These are phyloP conservation scores for Coendou prehensilis DNA, from an alignment of 2,797 vertebrate species.

Conservation along the genomic window DNA sequence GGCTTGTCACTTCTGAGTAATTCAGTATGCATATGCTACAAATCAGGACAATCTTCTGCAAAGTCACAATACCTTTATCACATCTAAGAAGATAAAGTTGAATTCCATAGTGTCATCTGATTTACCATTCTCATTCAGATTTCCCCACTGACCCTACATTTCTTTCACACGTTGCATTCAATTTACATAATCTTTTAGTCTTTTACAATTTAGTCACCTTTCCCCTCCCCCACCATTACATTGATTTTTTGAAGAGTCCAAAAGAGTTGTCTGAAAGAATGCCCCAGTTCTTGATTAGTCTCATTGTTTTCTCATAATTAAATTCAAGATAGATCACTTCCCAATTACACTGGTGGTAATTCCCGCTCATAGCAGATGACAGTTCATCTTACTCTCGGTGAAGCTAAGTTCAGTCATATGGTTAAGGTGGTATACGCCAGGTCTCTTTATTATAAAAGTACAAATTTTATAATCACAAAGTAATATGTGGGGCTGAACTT, in stretches of 20 bases:
- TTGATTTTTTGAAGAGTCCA: not conserved
- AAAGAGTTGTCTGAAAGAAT: not conserved
- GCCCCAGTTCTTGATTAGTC: not conserved
- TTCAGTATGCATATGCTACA: not conserved
- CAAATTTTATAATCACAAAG: not conserved
- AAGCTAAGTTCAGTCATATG: slow-evolving; percentile 11
- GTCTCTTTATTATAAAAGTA: not conserved
- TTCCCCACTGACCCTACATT: not conserved
- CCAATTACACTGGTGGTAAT: not conserved
- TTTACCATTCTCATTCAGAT: not conserved
- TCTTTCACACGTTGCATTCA: not conserved
- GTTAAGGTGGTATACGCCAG: not conserved
- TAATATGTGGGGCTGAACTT: not conserved
- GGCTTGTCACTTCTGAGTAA: not conserved
- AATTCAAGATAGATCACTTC: slow-evolving; percentile 23
- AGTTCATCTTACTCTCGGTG: not conserved
- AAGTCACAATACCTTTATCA: not conserved
- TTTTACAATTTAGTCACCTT: not conserved
- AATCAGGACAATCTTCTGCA: not conserved
- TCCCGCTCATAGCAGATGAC: not conserved
- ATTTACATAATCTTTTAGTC: not conserved
- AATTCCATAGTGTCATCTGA: not conserved
- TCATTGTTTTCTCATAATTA: not conserved
- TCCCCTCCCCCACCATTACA: not conserved
- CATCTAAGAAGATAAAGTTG: not conserved